phyloP scores from a whole-genome alignment of 2,113 vertebrate genomes.

The Orientallactaga bullata region DNA sequence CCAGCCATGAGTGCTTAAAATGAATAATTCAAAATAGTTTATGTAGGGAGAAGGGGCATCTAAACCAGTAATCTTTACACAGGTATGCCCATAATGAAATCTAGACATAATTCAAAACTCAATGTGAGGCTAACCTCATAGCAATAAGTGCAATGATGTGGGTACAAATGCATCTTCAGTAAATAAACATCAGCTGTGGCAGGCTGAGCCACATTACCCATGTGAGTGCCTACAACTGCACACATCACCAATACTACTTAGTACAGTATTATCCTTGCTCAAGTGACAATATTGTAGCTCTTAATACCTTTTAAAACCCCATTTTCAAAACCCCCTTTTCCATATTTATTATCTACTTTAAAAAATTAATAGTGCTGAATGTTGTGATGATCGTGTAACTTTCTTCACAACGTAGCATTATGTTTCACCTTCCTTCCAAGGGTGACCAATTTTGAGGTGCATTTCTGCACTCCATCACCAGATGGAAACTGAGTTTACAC shows the following conservation, averaged over 20 bases:
- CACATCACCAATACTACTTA: too few species aligned
- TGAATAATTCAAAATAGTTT: not conserved
- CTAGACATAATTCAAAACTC: not conserved
- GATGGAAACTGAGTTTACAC: not conserved
- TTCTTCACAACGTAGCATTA: not conserved
- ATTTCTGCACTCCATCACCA: not conserved
- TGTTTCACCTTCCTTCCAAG: not conserved
- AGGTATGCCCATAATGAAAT: not conserved
- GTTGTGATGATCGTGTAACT: not conserved
- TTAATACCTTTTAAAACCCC: not conserved
- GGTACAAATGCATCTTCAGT: too few species aligned
- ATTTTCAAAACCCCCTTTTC: not conserved
- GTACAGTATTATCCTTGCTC: not conserved
- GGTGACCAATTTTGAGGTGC: not conserved
- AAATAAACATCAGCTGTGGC: too few species aligned
- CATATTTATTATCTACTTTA: not conserved
- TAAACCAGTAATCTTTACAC: not conserved
- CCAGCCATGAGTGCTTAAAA: not conserved
- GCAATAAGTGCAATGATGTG: not conserved
- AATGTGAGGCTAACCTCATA: not conserved
- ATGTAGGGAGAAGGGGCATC: not conserved
- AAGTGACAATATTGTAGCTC: not conserved
- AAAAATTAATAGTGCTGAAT: not conserved
- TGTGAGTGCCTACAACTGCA: not conserved
- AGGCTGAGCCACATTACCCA: fast-evolving